A percentile compares a stretch with the other conserved stretches of the same genome.
These are phyloP conservation scores for Apteryx mantelli DNA, from an alignment of 2,113 vertebrate genomes.

Conservation along the genomic window DNA sequence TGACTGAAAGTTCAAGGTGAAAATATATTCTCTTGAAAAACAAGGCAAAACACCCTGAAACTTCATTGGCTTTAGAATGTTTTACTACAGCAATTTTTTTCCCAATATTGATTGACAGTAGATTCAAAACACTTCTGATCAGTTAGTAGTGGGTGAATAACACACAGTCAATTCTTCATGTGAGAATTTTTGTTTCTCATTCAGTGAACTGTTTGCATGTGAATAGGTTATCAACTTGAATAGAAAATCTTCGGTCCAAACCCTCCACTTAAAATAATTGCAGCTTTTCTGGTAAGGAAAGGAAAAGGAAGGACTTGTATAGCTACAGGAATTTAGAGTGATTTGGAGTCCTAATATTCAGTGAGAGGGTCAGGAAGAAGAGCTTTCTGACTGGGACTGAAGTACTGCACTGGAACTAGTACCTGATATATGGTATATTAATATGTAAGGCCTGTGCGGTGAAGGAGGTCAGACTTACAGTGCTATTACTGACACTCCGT, in stretches of 20 bases:
- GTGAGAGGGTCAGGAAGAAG: neutral
- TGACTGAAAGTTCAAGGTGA: neutral
- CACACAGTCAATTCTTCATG: neutral
- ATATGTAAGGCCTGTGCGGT: neutral
- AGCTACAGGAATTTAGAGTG: neutral
- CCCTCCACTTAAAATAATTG: neutral
- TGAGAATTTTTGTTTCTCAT: neutral
- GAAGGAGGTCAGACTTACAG: neutral
- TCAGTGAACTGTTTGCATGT: neutral
- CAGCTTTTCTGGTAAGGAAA: neutral
- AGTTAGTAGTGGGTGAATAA: neutral
- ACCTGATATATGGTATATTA: neutral
- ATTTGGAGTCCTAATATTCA: neutral
- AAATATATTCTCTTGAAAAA: neutral
- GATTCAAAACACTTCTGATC: neutral
- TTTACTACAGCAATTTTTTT: neutral
- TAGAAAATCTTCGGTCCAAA: neutral
- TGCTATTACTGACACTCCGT: neutral
- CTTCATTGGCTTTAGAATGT: neutral
- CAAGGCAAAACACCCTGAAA: neutral
- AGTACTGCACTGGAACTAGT: too few relatives aligned
- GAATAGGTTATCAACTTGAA: neutral
- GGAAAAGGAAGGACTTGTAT: neutral
- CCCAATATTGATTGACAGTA: fast-evolving
- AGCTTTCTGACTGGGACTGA: neutral